Evolutionary conservation across 2,888 invertebrate genomes (phyloP).

Genomic region (Ennomos quercinarius): DNA sequence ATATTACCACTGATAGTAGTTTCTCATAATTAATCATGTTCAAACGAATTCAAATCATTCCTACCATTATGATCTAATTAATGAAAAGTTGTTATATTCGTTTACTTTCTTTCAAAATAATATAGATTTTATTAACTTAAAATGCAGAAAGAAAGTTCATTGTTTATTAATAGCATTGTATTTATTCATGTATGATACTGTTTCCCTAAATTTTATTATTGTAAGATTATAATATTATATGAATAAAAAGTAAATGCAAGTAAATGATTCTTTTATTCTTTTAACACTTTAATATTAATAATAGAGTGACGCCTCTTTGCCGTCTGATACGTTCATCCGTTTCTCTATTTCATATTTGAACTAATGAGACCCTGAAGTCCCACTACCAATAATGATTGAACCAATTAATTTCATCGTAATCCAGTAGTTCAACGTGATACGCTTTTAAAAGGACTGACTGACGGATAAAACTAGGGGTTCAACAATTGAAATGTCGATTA

Average conservation of each 20-base stretch:
- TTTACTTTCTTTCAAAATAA: conserved; percentile 65
- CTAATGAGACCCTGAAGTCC: too few relatives aligned
- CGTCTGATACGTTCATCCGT: too few relatives aligned
- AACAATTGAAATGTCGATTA: too few relatives aligned
- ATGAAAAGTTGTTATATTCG: conserved; percentile 58
- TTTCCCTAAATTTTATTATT: conserved; percentile 83
- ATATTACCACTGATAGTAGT: conserved; percentile 21
- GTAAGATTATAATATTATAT: conserved; percentile 81
- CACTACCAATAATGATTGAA: too few relatives aligned
- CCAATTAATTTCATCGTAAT: too few relatives aligned
- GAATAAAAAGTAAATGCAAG: conserved; percentile 61
- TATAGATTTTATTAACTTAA: conserved; percentile 66
- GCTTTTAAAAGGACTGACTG: too few relatives aligned
- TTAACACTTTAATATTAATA: too few relatives aligned
- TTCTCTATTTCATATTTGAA: too few relatives aligned
- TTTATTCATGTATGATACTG: conserved; percentile 85
- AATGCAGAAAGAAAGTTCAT: conserved; percentile 68
- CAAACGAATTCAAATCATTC: conserved; percentile 76
- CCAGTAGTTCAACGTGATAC: too few relatives aligned
- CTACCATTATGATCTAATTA: conserved; percentile 66
- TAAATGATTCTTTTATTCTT: conserved; percentile 16
- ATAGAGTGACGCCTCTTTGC: too few relatives aligned
- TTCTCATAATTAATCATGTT: conserved; percentile 51
- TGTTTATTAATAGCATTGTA: conserved; percentile 81
- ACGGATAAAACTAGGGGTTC: too few relatives aligned